These are phyloP conservation scores for Sinocyclocheilus anophthalmus DNA, from an alignment of 2,113 vertebrate genomes.

Conservation along the genomic window DNA sequence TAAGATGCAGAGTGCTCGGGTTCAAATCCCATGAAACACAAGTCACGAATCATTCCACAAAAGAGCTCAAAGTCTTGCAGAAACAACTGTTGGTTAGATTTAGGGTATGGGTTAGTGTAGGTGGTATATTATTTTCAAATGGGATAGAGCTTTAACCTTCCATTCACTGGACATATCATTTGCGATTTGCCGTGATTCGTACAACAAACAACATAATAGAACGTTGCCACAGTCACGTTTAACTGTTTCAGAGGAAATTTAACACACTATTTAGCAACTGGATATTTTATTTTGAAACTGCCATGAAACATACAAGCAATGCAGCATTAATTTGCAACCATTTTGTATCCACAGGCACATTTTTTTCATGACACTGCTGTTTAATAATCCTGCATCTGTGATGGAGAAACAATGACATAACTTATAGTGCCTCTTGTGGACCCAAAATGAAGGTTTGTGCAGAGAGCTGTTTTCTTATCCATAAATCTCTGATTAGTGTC, in stretches of 20 bases:
- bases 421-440: not conserved
- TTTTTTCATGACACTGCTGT: too few species aligned
- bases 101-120: not conserved
- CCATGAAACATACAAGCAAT: not conserved
- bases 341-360: not conserved
- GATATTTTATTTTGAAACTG: too few species aligned
- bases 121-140: not conserved
- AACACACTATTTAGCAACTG: not conserved
- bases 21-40: not conserved
- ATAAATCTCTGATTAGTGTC: conserved; percentile 10
- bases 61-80: not conserved
- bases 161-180: not conserved
- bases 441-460: not conserved
- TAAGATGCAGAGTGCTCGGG: too few species aligned
- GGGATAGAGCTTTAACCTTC: too few species aligned
- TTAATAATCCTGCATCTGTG: not conserved
- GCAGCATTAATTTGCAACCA: not conserved
- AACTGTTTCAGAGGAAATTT: not conserved
- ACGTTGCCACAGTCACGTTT: not conserved
- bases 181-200: not conserved
- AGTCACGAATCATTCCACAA: not conserved
- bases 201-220: not conserved
- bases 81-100: not conserved
- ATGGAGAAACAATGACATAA: not conserved
- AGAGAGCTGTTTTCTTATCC: not conserved